Evolutionary conservation across 2,113 vertebrate genomes (phyloP), one percentile per base, ranked within the genome.

Genomic region (Microtus richardsoni): DNA sequence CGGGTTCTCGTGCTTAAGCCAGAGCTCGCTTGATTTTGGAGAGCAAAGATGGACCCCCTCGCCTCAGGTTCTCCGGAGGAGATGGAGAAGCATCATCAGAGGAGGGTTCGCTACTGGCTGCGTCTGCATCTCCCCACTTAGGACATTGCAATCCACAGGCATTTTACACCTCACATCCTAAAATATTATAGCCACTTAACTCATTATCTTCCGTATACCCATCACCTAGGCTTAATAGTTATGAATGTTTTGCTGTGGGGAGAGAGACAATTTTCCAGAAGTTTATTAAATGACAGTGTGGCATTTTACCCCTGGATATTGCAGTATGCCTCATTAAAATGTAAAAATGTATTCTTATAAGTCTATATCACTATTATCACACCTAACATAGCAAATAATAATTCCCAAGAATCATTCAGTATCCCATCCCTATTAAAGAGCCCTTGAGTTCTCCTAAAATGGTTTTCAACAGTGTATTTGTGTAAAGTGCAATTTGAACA

Each of bases 261-360:
- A 30, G 30, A 36, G 19, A 14, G 5, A 47, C 28, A 7, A 22
- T 39, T 58, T 86, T 54, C 26, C 17, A 21, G 3, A 33, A 47
- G 44, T 66, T 47, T 92, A 91, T 93, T 91, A 85, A 89, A 33
- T 85, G 64, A 75, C 58, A 74, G 17, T 33, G 21, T 71, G 62
- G 58, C 19, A n/a, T 82, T 93, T 78, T 52, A 64, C 62, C 47
- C 47, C 52, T 78, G 52, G 70, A 73, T 70, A 62, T 86, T 94
- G 88, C 26, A 30, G 58, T 36, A 28, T 28, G 33, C 68, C 62
- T 77, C 49, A 16, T 89, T 91, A 28, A 89, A 95, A 77, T 88
- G 44, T 70, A 84, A 92, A 89, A 62, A 26, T 85, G 7, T 21
- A 19, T 70, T 87, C 68, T 86, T 73, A 80, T 5, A 62, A 41